Base-by-base conservation (phyloP, 2,797 vertebrate species). In the Xenops minutus region DNA sequence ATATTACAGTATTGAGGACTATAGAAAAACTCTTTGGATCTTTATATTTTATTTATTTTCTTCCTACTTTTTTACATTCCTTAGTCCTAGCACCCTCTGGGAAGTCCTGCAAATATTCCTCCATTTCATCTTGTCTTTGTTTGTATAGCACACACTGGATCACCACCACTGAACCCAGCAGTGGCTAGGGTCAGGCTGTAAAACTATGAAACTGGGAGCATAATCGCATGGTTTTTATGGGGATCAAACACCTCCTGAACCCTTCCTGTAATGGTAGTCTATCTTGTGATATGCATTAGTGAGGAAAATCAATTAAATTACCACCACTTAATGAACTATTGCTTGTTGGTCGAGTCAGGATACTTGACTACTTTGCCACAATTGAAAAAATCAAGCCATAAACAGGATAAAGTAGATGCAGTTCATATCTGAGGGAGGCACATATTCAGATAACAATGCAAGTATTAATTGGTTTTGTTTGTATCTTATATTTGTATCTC, bases 231-330 rank as follows among this genome's bases (percentile, higher is more conserved):
- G 32, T 55, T 93, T 87, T 72, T 71, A 82, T 49, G 67, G 63
- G 37, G 68, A 87, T 87, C 84, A 93, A 9, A 62, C 66, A 90
- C 64, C 71, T 89, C 43, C 68, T 62, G 52, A 87, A 63, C 44
- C 19, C 32, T 91, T 93, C 75, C 78, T 96, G 48, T 91, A 91
- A 82, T 1, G 7, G 14, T 11, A 82, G 29, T 52, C 59, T 92
- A 62, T 79, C 81, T 92, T 87, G 79, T 89, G 59, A 85, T 59
- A 66, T 52, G 41, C 78, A 89, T 92, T 94, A 92, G 52, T 55
- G 67, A 87, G 59, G 52, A 95, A 87, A 94, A 94, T 82, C 92
- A 73, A 95, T 94, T 85, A 79, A 85, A 87, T 92, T 91, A 20
- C 63, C 71, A 80, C 63, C 52, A 77, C 44, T 89, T 92, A 76